Evolutionary conservation across 2,113 vertebrate species (phyloP).

Genomic region (Brevimyrus niger): DNA sequence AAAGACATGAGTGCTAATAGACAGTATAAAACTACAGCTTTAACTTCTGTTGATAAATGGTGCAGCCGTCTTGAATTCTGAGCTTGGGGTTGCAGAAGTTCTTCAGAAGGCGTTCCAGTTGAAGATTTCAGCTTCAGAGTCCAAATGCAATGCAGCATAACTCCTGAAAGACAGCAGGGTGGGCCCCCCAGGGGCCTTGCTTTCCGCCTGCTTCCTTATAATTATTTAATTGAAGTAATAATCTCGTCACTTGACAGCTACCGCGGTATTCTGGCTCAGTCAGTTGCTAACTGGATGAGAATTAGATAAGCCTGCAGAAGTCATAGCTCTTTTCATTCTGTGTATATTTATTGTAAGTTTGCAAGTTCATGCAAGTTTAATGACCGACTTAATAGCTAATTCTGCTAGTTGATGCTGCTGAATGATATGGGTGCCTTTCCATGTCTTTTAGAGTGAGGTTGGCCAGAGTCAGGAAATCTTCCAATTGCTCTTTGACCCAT

Average conservation of each 20-base stretch:
- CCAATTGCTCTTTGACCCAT: constrained; percentile 55
- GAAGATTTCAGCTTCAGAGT: not conserved
- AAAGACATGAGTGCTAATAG: not conserved
- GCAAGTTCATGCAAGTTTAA: not conserved
- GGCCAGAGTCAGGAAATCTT: constrained; percentile 57
- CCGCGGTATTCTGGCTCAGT: not conserved
- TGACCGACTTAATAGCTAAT: not conserved
- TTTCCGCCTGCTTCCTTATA: not conserved
- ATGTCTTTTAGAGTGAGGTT: constrained; percentile 34
- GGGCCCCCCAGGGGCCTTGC: not conserved
- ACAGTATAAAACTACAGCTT: not conserved
- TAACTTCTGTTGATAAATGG: not conserved
- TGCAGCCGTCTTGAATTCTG: not conserved
- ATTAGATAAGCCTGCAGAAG: not conserved
- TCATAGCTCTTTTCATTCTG: not conserved
- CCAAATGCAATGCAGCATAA: not conserved
- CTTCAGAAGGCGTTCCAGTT: not conserved
- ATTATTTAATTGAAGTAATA: not conserved
- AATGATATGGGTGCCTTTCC: not conserved
- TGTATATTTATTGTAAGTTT: not conserved
- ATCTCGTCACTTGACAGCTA: not conserved
- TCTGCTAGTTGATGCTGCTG: too few species aligned
- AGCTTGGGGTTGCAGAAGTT: not conserved
- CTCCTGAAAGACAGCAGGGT: not conserved
- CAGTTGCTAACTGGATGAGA: not conserved